Evolutionary conservation across 2,888 invertebrate species (phyloP), one percentile per base, ranked within the genome.

Genomic region (Papilio protenor): DNA sequence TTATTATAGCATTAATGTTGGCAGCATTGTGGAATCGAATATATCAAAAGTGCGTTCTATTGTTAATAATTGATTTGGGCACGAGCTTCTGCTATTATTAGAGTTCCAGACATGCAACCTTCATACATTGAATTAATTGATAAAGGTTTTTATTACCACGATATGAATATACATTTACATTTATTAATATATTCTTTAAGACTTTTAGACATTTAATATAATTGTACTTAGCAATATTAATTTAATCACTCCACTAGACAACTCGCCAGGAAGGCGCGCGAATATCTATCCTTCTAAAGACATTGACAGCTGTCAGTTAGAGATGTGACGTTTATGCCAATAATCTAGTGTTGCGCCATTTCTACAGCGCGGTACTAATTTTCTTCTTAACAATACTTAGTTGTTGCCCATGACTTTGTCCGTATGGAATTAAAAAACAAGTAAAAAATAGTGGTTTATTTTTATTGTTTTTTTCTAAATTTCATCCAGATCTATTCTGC

Each of bases 1-100:
- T 89, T 88, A 88, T 86, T 87, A 86, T 82, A 83, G 87, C 84
- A 88, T 87, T 85, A 85, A 80, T 81, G 81, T 83, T 83, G 78
- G 74, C 75, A 83, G 83, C 85, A 82, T 84, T 86, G 85, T 80
- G 79, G 80, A 83, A 84, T 83, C 84, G 82, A 84, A 89, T 89
- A 87, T 89, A 88, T 89, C 89, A 87, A 76, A 79, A 82, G 82
- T 79, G 78, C 83, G 82, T 82, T 82, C 82, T 80, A 80, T 83
- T 83, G 82, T 81, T 80, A 80, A 79, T 83, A 83, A 84, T 85
- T 83, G 81, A 83, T 82, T 81, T 80, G 71, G 80, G 77, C 78
- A 77, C 77, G 77, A 81, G 81, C 80, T 80, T 64, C 27, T 33
- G 64, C 16, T 64, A 33, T 33, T 33, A 64, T 66, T 40, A n/a